phyloP scores from a whole-genome alignment of 2,888 invertebrate species.

The Schrankia costaestrigalis region DNA sequence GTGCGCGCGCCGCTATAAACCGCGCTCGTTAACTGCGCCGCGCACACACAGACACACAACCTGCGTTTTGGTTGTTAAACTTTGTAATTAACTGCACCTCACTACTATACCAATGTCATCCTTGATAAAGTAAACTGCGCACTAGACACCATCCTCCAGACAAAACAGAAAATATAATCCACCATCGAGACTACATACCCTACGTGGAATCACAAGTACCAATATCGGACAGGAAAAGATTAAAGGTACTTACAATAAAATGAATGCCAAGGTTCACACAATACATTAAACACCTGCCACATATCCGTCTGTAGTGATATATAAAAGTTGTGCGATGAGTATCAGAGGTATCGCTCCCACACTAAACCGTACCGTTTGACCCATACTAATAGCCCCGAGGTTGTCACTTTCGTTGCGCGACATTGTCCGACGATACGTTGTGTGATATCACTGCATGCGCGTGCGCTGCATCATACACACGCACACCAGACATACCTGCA shows the following conservation, averaged over 20 bases:
- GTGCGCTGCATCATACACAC: not conserved
- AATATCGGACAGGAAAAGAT: not conserved
- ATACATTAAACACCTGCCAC: conserved; percentile 9
- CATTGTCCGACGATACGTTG: too few species aligned
- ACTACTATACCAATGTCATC: not conserved
- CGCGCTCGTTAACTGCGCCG: conserved; percentile 34
- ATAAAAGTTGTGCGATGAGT: conserved; percentile 10
- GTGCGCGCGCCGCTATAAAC: conserved; percentile 26
- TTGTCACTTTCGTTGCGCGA: conserved; percentile 5
- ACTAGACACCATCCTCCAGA: too few species aligned
- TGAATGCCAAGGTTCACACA: not conserved
- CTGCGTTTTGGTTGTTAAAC: not conserved
- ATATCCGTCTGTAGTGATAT: conserved; percentile 3
- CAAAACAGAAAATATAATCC: too few species aligned
- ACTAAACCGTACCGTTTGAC: conserved; percentile 15
- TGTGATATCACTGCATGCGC: too few species aligned
- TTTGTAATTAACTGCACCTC: not conserved
- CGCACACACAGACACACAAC: not conserved
- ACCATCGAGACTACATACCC: too few species aligned
- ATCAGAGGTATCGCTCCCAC: conserved; percentile 24
- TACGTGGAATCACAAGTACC: too few species aligned
- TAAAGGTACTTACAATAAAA: not conserved
- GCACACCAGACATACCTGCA: too few species aligned
- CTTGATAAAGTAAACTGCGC: too few species aligned
- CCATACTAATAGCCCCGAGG: conserved; percentile 7